Evolutionary conservation across 2,888 invertebrate genomes (phyloP).

Genomic region (Cryptocephalus primarius): DNA sequence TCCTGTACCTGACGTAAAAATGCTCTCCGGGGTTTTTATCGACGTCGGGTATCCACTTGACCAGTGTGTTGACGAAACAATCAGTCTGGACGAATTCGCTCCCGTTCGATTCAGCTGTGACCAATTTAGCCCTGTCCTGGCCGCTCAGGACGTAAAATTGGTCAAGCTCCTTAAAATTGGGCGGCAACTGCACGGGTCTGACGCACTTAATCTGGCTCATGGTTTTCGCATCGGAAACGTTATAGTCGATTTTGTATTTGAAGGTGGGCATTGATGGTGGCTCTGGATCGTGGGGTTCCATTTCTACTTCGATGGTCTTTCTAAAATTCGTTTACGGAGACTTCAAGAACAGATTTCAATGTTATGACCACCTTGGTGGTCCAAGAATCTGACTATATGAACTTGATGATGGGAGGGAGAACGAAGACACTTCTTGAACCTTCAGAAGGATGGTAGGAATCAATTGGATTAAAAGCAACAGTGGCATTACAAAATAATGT

Average conservation of each 20-base stretch:
- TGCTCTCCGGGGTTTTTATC: conserved; percentile 26
- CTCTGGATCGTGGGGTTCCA: conserved; percentile 20
- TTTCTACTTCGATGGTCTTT: conserved; percentile 19
- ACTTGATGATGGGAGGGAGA: too few species aligned
- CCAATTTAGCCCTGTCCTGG: conserved; percentile 10
- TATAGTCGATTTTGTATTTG: conserved; percentile 24
- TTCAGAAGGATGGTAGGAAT: too few species aligned
- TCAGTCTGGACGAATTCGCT: conserved; percentile 4
- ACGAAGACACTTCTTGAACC: too few species aligned
- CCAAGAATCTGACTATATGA: too few species aligned
- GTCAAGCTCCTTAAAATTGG: conserved; percentile 8
- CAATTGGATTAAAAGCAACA: too few species aligned
- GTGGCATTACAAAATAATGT: too few species aligned
- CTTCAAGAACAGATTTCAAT: neutral
- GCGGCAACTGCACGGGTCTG: conserved; percentile 8
- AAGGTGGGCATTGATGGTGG: conserved; percentile 24
- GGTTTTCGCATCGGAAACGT: conserved; percentile 16
- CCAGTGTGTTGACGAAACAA: conserved; percentile 22
- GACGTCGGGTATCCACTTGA: conserved; percentile 28
- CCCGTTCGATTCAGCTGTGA: conserved; percentile 3
- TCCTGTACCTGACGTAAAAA: conserved; percentile 25
- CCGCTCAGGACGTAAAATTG: conserved; percentile 18
- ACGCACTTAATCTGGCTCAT: conserved; percentile 15
- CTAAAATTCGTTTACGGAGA: conserved; percentile 13
- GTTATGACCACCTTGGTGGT: too few species aligned